These are phyloP conservation scores for Philereme vetulata DNA, from an alignment of 2,888 invertebrate species.

Conservation along the genomic window DNA sequence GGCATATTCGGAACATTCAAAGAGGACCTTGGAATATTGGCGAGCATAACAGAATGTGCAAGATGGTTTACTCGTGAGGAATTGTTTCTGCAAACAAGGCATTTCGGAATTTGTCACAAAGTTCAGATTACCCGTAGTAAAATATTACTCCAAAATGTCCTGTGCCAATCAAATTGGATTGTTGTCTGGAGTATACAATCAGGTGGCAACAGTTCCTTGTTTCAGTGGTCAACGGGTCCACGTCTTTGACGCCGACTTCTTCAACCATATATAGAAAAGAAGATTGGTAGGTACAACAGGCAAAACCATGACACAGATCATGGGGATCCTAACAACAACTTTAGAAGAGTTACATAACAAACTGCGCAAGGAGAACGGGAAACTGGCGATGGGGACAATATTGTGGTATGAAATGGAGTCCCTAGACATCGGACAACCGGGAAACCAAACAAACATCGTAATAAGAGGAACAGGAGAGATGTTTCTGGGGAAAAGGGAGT, in stretches of 20 bases:
- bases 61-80: background rate
- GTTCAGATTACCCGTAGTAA: slow-evolving; percentile 17
- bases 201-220: too few relatives aligned
- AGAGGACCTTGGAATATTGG: slow-evolving; percentile 3
- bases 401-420: background rate
- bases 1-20: slow-evolving; percentile 10
- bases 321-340: slow-evolving; percentile 10
- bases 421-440: background rate
- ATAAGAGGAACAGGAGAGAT: too few relatives aligned
- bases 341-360: slow-evolving; percentile 15
- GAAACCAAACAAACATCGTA: too few relatives aligned
- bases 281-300: slow-evolving; percentile 2
- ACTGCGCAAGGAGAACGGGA: slow-evolving; percentile 3
- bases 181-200: slow-evolving; percentile 33
- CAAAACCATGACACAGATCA: slow-evolving; percentile 21
- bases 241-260: slow-evolving; percentile 25
- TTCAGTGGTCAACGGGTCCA: slow-evolving; percentile 31
- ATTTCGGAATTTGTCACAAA: slow-evolving; percentile 5
- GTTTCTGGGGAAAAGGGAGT: too few relatives aligned
- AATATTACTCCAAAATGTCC: slow-evolving; percentile 36
- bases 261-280: slow-evolving; percentile 20
- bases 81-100: too few relatives aligned
- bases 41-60: background rate
- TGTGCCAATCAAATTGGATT: slow-evolving; percentile 35
- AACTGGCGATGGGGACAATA: slow-evolving; percentile 11